Conservation (phyloP, 2,888 invertebrate genomes). For the Aelia acuminata region DNA sequence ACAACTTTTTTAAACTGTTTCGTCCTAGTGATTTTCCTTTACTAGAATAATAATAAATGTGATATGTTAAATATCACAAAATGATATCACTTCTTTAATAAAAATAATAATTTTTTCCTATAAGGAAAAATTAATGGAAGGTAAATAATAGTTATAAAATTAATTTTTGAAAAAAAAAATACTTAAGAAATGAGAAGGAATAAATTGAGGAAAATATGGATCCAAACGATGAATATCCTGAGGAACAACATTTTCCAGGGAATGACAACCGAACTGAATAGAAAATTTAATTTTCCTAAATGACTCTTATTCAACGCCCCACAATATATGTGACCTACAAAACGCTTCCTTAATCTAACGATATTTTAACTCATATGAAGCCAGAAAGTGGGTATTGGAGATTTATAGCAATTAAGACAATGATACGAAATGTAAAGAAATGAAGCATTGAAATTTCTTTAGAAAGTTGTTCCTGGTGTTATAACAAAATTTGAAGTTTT, state of each 20-base stretch:
- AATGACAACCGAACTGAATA: not conserved
- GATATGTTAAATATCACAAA: too few relatives aligned
- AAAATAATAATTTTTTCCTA: too few relatives aligned
- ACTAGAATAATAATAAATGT: too few relatives aligned
- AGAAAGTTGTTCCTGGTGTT: not conserved
- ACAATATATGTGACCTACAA: not conserved
- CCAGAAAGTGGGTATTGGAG: not conserved
- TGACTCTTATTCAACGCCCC: not conserved
- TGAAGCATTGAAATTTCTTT: not conserved
- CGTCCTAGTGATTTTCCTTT: too few relatives aligned
- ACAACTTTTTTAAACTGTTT: too few relatives aligned
- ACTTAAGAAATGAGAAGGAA: too few relatives aligned
- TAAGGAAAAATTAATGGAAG: too few relatives aligned
- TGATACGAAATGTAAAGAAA: not conserved
- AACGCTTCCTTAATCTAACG: not conserved
- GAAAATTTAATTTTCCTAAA: constrained; percentile 14
- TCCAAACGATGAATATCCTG: not conserved
- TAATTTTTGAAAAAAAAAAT: too few relatives aligned
- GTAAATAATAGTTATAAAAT: too few relatives aligned
- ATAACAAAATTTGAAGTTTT: not conserved
- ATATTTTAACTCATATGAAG: not conserved
- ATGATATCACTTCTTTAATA: too few relatives aligned
- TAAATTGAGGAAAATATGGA: too few relatives aligned
- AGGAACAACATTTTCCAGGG: not conserved
- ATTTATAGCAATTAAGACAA: not conserved